Conservation (phyloP, 2,797 vertebrate species). For the Poeciliopsis presidionis region DNA sequence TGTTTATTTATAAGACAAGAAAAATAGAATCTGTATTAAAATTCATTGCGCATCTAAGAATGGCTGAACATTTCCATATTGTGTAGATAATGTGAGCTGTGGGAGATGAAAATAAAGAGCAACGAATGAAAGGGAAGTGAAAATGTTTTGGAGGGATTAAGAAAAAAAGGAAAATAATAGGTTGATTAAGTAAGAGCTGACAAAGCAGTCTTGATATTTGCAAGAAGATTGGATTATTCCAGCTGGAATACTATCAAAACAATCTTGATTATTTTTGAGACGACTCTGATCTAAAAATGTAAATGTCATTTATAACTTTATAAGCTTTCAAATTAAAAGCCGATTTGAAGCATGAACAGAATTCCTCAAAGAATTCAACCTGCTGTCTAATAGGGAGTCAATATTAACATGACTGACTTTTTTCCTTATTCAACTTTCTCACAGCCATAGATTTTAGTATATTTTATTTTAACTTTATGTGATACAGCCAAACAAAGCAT, state of each 20-base stretch:
- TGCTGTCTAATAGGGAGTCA: conserved; percentile 28
- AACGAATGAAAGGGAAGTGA: conserved; percentile 33
- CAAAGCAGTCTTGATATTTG: conserved; percentile 67
- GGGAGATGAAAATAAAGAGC: conserved; percentile 56
- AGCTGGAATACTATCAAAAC: conserved; percentile 58
- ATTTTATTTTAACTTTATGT: background rate
- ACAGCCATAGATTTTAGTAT: background rate
- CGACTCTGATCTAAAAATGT: conserved; percentile 63
- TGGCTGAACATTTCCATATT: conserved; percentile 64
- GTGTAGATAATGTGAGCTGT: conserved; percentile 60
- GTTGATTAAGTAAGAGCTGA: conserved; percentile 60
- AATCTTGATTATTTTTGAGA: conserved; percentile 47
- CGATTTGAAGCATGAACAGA: conserved; percentile 21
- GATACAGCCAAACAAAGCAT: background rate
- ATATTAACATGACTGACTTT: background rate
- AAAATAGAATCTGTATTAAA: conserved; percentile 54
- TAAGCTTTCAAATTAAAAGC: conserved; percentile 38
- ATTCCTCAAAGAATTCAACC: conserved; percentile 33
- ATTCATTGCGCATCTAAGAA: conserved; percentile 67
- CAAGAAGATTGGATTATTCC: conserved; percentile 58
- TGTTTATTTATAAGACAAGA: conserved; percentile 70
- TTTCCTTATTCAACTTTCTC: background rate
- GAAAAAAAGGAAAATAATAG: conserved; percentile 49
- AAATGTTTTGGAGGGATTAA: conserved; percentile 53
- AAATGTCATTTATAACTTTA: conserved; percentile 62